Evolutionary conservation across 1,140 invertebrate species (phyloP), one percentile per base, ranked within the genome.

Genomic region (Ceratina australensis): DNA sequence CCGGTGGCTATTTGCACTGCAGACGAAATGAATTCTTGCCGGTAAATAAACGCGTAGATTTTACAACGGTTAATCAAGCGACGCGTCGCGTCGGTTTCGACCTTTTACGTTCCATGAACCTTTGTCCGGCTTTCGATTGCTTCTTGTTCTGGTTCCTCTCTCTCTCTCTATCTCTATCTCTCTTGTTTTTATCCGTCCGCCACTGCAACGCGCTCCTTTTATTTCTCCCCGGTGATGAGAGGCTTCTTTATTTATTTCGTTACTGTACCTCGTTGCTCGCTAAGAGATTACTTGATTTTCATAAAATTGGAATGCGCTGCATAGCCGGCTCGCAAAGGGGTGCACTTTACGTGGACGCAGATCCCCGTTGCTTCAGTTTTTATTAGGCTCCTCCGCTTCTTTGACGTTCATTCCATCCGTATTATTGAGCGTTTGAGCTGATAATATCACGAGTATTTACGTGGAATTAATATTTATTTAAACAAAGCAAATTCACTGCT

Each of bases 61-160:
- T 81, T 88, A 88, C 89, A 87, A 87, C 88, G 84, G 80, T 86
- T 90, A 90, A 90, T 90, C 88, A 90, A 90, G 84, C 83, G 68
- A 50, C 82, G 75, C 75, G 18, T 52, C 50, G 50, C 50, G 50
- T 74, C 72, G 79, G 47, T 76, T 49, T 65, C 69, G 33, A 71
- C 52, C 67, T 68, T 80, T 47, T 69, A 8, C 49, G 66, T 67
- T 52, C 65, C 66, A n/a, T 13, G 8, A 33, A 56, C 54, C 71
- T 80, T 69, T 80, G 72, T 83, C 22, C 65, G 24, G 68, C 52
- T 71, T 56, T 50, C 65, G 49, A 52, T 52, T 28, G 79, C 69
- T 80, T 75, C 72, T 26, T 54, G 56, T 26, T 66, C 16, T 63
- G n/a, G 10, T 63, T 42, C 18, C 10, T 49, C 16, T 16, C 7